These are phyloP conservation scores for Nebria brevicollis DNA, from an alignment of 2,888 invertebrate species.

Conservation along the genomic window DNA sequence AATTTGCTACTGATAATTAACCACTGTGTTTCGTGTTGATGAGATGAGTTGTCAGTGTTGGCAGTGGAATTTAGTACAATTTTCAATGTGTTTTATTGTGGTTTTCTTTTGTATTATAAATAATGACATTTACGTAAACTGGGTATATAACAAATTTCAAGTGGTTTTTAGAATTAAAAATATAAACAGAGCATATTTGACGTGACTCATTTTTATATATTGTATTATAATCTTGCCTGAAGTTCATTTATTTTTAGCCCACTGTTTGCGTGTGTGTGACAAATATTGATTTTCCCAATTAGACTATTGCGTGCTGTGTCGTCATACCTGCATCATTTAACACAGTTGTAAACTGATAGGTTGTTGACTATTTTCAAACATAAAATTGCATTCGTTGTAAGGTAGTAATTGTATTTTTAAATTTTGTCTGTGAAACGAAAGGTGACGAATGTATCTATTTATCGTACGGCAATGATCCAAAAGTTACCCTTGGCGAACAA, in stretches of 20 bases:
- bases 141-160: too few species aligned
- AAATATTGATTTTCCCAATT: conserved; percentile 29
- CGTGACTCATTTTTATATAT: not conserved
- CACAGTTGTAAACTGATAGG: conserved; percentile 16
- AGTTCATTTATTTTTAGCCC: not conserved
- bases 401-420: conserved; percentile 20
- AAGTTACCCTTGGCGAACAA: conserved; percentile 33
- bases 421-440: conserved; percentile 29
- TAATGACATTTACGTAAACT: too few species aligned
- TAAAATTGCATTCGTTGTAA: conserved; percentile 2
- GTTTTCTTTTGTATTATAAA: not conserved
- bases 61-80: not conserved
- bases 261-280: not conserved
- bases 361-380: not conserved
- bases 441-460: conserved; percentile 36
- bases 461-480: conserved; percentile 34
- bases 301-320: conserved; percentile 35
- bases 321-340: conserved; percentile 26
- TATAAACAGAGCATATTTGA: not conserved
- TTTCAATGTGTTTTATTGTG: not conserved
- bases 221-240: not conserved
- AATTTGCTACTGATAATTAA: not conserved
- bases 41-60: not conserved
- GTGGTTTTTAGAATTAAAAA: too few species aligned
- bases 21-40: not conserved